Percentiles rank a stretch among this genome's conserved stretches.
These are phyloP conservation scores for Whitmania pigra DNA, from an alignment of 1,140 invertebrate genomes.

Conservation along the genomic window DNA sequence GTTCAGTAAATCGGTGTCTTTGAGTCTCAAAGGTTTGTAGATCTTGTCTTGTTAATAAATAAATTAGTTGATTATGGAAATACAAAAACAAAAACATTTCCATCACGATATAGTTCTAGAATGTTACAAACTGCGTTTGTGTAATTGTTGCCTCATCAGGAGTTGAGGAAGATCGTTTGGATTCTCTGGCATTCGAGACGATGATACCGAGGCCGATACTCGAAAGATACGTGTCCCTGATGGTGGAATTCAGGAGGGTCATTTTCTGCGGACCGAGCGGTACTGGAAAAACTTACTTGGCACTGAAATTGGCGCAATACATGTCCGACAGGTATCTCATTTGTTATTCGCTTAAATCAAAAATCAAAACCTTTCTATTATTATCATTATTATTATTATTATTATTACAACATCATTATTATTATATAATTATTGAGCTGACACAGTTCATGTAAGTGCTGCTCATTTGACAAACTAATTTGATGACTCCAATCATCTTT, in stretches of 20 bases:
- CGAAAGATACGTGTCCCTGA: constrained; percentile 72
- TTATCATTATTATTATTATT: not conserved
- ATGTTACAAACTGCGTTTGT: no score
- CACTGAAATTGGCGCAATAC: constrained; percentile 83
- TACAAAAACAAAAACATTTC: no score
- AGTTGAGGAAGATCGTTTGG: constrained; percentile 51
- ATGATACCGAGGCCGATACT: constrained; percentile 90
- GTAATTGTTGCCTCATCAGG: no score
- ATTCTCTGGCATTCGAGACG: constrained; percentile 85
- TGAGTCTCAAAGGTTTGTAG: constrained; percentile 7
- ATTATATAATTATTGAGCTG: not conserved
- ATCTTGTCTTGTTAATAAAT: no score
- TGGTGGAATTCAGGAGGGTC: constrained; percentile 78
- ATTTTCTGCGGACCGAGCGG: constrained; percentile 92
- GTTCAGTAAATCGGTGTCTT: not conserved
- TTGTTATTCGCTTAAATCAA: not conserved
- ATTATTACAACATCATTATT: not conserved
- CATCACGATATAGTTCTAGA: no score
- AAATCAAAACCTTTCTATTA: not conserved
- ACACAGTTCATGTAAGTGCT: not conserved
- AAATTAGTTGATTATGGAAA: no score
- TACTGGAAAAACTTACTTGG: constrained; percentile 90
- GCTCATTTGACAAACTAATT: no score
- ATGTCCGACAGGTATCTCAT: constrained; percentile 42
- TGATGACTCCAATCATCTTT: not conserved